Base-by-base conservation (phyloP, 2,888 invertebrate genomes). In the Dermolepida albohirtum region DNA sequence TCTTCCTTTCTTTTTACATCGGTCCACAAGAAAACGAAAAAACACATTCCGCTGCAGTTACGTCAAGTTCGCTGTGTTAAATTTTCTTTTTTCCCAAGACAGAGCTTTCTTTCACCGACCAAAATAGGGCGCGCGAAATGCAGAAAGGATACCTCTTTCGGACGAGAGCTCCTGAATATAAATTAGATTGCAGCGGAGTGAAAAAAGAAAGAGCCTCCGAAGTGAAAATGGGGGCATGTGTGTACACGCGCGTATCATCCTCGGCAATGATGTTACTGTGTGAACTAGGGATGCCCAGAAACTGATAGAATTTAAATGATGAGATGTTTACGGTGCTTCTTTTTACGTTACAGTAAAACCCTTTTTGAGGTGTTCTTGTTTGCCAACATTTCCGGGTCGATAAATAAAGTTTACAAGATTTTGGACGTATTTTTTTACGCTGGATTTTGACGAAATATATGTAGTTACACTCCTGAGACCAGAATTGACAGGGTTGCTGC, bases 231-330 rank as follows among this genome's bases (percentile, higher is more conserved):
- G 29, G 27, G 29, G 12, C 12, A 7, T n/a, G 12, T 16, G 44
- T 16, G 44, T 44, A 11, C 29, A 7, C 51, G 22, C 29, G 29
- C 22, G 22, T 22, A 22, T 22, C 22, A 22, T 22, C 4, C 2
- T 22, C 22, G 22, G 22, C 29, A 12, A n/a, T n/a, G 51, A 50
- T 22, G 12, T 14, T 14, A 44, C 12, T 14, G 44, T 4, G 50
- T 17, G 50, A 22, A 51, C 8, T 12, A 27, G 51, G 51, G 51
- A 51, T 27, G 51, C 51, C 29, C 51, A 11, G 29, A 51, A 51
- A 51, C 12, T 51, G 29, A 51, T 51, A 51, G 51, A 51, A 51
- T 51, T 51, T 51, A 51, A 51, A 27, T 27, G 29, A 51, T 29
- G 51, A 51, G 22, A 29, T 51, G 22, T 51, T 51, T 51, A 51